A percentile compares a stretch with the other conserved stretches of the same genome.
These are phyloP conservation scores for Xenopus petersii DNA, from an alignment of 2,797 vertebrate genomes.

Conservation along the genomic window DNA sequence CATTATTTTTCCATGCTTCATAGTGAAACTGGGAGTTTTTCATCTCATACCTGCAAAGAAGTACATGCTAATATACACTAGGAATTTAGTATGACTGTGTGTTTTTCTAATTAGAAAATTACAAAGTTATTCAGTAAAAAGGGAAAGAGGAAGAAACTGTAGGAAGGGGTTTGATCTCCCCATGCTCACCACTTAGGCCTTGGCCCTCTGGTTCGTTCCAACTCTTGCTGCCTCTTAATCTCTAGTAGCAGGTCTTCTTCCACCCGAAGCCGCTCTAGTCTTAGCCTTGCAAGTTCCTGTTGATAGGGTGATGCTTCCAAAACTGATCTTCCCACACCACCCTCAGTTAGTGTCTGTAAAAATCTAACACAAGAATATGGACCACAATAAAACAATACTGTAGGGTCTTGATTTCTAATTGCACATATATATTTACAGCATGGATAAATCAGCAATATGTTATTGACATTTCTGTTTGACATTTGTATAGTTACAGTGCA, in stretches of 20 bases:
- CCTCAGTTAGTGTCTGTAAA: constrained; percentile 29
- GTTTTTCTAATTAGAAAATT: not conserved
- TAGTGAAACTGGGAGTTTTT: constrained; percentile 50
- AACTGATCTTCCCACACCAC: constrained; percentile 6
- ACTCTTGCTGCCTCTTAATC: constrained; percentile 44
- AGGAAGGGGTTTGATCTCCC: too few relatives aligned
- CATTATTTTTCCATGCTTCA: constrained; percentile 54
- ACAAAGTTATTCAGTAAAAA: too few relatives aligned
- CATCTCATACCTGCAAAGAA: constrained; percentile 22
- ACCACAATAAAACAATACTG: too few relatives aligned
- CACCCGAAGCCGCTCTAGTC: constrained; percentile 28
- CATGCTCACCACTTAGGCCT: constrained; percentile 40
- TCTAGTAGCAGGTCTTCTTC: constrained; percentile 45
- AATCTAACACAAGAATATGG: constrained; percentile 28
- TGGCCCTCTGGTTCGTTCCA: constrained; percentile 42
- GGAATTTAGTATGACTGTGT: not conserved
- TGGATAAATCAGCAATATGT: too few relatives aligned
- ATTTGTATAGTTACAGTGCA: too few relatives aligned
- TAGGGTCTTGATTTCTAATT: too few relatives aligned
- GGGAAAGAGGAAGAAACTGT: too few relatives aligned
- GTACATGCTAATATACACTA: not conserved
- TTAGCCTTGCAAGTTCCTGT: constrained; percentile 31
- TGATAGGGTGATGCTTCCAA: constrained; percentile 37
- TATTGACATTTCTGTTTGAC: too few relatives aligned
- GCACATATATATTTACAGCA: too few relatives aligned